phyloP scores from a whole-genome alignment of 2,113 vertebrate species.

The Eonycteris spelaea region DNA sequence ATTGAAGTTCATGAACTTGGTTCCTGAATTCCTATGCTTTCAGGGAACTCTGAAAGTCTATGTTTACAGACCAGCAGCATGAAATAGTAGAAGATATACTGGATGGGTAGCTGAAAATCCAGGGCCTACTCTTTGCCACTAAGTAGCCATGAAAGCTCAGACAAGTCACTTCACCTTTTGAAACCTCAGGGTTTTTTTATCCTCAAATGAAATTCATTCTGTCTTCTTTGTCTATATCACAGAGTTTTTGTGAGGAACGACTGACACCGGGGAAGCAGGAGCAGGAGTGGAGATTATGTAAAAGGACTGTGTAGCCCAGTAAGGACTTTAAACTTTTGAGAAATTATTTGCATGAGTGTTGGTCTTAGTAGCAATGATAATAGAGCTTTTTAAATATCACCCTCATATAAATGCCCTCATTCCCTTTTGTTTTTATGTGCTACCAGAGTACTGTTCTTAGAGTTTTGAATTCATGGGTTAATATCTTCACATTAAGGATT shows the following conservation, averaged over 20 bases:
- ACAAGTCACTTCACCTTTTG: not conserved
- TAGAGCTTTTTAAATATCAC: not conserved
- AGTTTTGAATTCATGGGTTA: constrained; percentile 60
- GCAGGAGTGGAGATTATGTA: not conserved
- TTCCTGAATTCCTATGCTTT: not conserved
- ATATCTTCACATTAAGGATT: constrained; percentile 43
- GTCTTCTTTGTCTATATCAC: not conserved
- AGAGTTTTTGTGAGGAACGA: not conserved
- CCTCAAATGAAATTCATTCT: not conserved
- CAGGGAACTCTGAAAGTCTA: not conserved
- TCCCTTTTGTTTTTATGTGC: constrained; percentile 41
- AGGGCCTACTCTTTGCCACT: not conserved
- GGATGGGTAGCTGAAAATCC: not conserved
- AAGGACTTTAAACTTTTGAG: not conserved
- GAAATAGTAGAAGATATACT: not conserved
- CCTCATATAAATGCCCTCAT: not conserved
- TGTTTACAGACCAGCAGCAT: not conserved
- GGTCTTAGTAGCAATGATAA: not conserved
- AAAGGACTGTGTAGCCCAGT: not conserved
- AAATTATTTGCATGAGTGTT: not conserved
- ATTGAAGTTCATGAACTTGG: not conserved
- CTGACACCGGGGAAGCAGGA: not conserved
- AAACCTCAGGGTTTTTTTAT: not conserved
- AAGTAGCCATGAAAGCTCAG: not conserved
- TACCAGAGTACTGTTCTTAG: constrained; percentile 36